Base-by-base conservation (phyloP, 2,888 invertebrate species). In the Philereme transversata region DNA sequence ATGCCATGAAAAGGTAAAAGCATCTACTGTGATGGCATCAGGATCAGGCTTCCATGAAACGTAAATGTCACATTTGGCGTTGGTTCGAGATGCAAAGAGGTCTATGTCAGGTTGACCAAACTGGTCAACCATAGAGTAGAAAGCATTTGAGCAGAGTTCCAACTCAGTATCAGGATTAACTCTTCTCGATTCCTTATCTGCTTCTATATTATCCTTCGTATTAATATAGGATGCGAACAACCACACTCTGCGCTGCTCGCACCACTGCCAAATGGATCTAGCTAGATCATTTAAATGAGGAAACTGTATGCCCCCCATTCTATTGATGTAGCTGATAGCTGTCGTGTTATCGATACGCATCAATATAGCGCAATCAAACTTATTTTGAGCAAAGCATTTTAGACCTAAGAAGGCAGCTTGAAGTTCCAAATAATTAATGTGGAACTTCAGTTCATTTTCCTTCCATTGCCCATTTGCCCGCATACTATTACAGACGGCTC, bases 261-360 rank as follows among this genome's bases (percentile, higher is more conserved):
- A 62, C 62, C 62, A 65, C 40, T 60, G 60, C 65, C 64, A 65
- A 10, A 60, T 34, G 5, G 38, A 0, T 46, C 33, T 44, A 0
- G 61, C 33, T 4, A 68, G 6, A 0, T 54, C 5, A n/a, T n/a
- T n/a, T n/a, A n/a, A n/a, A n/a, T n/a, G n/a, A n/a, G n/a, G n/a
- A n/a, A n/a, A n/a, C n/a, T n/a, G n/a, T n/a, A n/a, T n/a, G n/a
- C n/a, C n/a, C n/a, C n/a, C n/a, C n/a, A n/a, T n/a, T n/a, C n/a
- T n/a, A n/a, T n/a, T n/a, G n/a, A n/a, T 44, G 35, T 63, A 60
- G 6, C 56, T 56, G 3, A 63, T 48, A 3, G 59, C 63, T 7
- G 59, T 65, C 1, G 62, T 62, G 22, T 65, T 65, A 36, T 65
- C 62, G 1, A 62, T 45, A 9, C 57, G 57, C 9, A 57, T 6